Percentiles rank a stretch among this genome's conserved stretches.
Conservation (phyloP, 2,888 invertebrate species). For the Ectemnius continuus region DNA sequence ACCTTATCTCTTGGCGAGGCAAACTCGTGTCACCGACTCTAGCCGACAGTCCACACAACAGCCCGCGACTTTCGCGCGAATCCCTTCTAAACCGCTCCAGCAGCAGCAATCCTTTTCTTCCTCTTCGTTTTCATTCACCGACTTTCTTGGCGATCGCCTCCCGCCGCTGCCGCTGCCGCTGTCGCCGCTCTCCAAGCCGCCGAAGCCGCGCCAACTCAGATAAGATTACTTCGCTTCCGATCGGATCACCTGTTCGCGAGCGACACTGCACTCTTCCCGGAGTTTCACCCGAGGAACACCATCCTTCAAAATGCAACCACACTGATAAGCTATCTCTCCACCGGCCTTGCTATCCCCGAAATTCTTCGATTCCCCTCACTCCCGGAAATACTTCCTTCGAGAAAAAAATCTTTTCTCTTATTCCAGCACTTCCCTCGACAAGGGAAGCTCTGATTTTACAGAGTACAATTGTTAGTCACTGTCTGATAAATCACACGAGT, state of each 20-base stretch:
- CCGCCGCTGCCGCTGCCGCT: not conserved
- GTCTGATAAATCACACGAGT: too few relatives aligned
- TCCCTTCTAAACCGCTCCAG: not conserved
- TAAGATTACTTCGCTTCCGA: constrained; percentile 5
- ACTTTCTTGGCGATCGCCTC: not conserved
- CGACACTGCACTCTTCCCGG: not conserved
- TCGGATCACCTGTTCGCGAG: constrained; percentile 44
- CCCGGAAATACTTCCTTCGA: too few relatives aligned
- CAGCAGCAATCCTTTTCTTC: not conserved
- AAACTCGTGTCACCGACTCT: constrained; percentile 19
- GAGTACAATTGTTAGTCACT: too few relatives aligned
- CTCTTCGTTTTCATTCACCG: constrained; percentile 13
- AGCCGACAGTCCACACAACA: constrained; percentile 30
- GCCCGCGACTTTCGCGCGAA: constrained; percentile 13
- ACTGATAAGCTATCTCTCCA: too few relatives aligned
- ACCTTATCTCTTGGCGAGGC: not conserved
- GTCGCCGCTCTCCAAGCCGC: not conserved
- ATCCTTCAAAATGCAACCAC: not conserved
- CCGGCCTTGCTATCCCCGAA: too few relatives aligned
- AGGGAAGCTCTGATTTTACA: too few relatives aligned
- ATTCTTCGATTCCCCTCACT: too few relatives aligned
- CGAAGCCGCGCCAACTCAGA: not conserved
- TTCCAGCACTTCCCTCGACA: too few relatives aligned
- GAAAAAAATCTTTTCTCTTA: too few relatives aligned
- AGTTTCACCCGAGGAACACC: not conserved